Evolutionary conservation across 2,888 invertebrate species (phyloP).

Genomic region (Athalia cordata): DNA sequence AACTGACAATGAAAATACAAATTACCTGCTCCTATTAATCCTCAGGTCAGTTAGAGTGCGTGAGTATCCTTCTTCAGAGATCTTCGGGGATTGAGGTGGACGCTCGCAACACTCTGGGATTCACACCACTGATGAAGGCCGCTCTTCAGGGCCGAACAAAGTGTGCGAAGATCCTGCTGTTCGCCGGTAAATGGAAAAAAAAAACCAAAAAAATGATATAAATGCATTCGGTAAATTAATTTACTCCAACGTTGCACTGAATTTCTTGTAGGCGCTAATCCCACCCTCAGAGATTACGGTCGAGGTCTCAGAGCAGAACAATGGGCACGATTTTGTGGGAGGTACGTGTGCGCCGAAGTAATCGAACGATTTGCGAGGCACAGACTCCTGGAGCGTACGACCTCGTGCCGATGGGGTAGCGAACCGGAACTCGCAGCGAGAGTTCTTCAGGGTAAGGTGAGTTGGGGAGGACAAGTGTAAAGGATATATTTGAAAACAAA

Average conservation of each 20-base stretch:
- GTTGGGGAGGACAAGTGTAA: constrained; percentile 45
- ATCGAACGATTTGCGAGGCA: constrained; percentile 81
- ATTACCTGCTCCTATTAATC: not conserved
- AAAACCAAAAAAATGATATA: too few species aligned
- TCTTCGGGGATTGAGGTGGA: constrained; percentile 82
- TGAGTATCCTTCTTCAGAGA: constrained; percentile 80
- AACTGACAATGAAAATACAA: not conserved
- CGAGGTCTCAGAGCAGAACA: constrained; percentile 83
- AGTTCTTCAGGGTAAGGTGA: constrained; percentile 75
- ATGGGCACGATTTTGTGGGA: constrained; percentile 85
- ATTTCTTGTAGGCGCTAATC: constrained; percentile 79
- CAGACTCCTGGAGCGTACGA: constrained; percentile 76
- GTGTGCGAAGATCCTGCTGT: constrained; percentile 83
- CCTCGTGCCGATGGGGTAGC: constrained; percentile 78
- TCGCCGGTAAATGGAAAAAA: constrained; percentile 78
- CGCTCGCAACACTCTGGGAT: constrained; percentile 81
- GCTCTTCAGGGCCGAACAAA: constrained; percentile 84
- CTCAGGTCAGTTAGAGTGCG: constrained; percentile 82
- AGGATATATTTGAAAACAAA: constrained; percentile 42
- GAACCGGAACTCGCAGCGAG: constrained; percentile 77
- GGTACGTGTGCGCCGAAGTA: constrained; percentile 82
- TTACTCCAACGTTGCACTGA: not conserved
- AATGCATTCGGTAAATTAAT: not conserved
- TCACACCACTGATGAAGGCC: constrained; percentile 85
- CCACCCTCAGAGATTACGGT: constrained; percentile 81